A percentile compares a stretch with the other conserved stretches of the same genome.
Evolutionary conservation across 2,888 invertebrate genomes (phyloP).

Genomic region (Zootermopsis nevadensis): DNA sequence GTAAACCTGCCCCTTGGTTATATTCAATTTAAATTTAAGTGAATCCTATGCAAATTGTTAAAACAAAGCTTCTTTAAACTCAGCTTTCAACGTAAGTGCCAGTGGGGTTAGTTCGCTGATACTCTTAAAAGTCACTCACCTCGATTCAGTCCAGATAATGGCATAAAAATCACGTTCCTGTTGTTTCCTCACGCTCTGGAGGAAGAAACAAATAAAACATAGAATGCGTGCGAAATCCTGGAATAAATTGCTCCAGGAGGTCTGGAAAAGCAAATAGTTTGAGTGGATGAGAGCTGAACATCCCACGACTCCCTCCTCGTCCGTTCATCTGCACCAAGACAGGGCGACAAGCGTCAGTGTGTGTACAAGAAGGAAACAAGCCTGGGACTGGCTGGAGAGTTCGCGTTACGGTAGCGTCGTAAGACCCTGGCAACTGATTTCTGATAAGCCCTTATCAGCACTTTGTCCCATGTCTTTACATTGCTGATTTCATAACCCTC

Average conservation of each 20-base stretch:
- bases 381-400: background rate
- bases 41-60: background rate
- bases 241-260: conserved; percentile 20
- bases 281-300: conserved; percentile 1
- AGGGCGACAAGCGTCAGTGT: background rate
- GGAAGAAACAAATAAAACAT: conserved; percentile 26
- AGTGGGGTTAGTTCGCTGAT: background rate
- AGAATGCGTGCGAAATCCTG: conserved; percentile 16
- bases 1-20: background rate
- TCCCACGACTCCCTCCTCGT: background rate
- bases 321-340: background rate
- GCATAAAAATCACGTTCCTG: conserved; percentile 37
- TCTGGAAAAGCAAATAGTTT: background rate
- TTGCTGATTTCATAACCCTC: too few relatives aligned
- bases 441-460: too few relatives aligned
- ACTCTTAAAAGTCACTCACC: conserved; percentile 29
- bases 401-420: too few relatives aligned
- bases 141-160: conserved; percentile 34
- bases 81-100: background rate
- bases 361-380: background rate
- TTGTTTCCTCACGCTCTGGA: background rate
- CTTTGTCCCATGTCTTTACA: too few relatives aligned
- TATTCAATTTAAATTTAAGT: conserved; percentile 19
- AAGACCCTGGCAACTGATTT: too few relatives aligned
- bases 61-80: conserved; percentile 19